These are phyloP conservation scores for Stegodyphus dumicola DNA, from an alignment of 1,140 invertebrate genomes.

Conservation along the genomic window DNA sequence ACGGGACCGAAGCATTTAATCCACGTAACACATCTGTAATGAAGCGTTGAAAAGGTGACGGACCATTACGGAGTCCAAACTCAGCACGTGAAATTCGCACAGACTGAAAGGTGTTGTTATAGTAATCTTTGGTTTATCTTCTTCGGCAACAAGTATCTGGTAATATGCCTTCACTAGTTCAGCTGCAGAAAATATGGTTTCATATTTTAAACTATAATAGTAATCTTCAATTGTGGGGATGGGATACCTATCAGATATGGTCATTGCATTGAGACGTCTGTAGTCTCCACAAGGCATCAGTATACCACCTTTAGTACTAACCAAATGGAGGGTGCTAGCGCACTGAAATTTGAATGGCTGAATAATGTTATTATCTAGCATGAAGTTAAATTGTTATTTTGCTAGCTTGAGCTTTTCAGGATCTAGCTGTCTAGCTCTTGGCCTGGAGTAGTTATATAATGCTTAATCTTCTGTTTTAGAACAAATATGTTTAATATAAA, in stretches of 20 bases:
- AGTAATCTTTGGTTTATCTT: no score
- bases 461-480: slow-evolving; percentile 8
- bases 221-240: slow-evolving; percentile 53
- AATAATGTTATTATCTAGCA: slow-evolving; percentile 69
- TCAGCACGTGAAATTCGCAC: not conserved
- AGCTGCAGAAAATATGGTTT: not conserved
- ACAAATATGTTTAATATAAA: no score
- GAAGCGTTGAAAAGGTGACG: slow-evolving; percentile 14
- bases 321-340: slow-evolving; percentile 69
- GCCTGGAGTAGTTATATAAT: slow-evolving; percentile 27
- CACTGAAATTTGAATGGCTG: slow-evolving; percentile 69
- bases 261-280: slow-evolving; percentile 28
- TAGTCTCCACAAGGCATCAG: slow-evolving; percentile 62
- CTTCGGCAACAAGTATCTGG: no score
- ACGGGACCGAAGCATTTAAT: not conserved
- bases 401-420: slow-evolving; percentile 1
- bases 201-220: not conserved
- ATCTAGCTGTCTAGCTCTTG: slow-evolving; percentile 27
- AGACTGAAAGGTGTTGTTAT: no score
- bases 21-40: not conserved
- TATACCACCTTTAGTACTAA: slow-evolving; percentile 70
- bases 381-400: slow-evolving; percentile 12
- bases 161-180: slow-evolving; percentile 10
- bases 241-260: slow-evolving; percentile 57
- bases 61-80: not conserved